These are phyloP conservation scores for Micronisus gabar DNA, from an alignment of 2,113 vertebrate species.

Conservation along the genomic window DNA sequence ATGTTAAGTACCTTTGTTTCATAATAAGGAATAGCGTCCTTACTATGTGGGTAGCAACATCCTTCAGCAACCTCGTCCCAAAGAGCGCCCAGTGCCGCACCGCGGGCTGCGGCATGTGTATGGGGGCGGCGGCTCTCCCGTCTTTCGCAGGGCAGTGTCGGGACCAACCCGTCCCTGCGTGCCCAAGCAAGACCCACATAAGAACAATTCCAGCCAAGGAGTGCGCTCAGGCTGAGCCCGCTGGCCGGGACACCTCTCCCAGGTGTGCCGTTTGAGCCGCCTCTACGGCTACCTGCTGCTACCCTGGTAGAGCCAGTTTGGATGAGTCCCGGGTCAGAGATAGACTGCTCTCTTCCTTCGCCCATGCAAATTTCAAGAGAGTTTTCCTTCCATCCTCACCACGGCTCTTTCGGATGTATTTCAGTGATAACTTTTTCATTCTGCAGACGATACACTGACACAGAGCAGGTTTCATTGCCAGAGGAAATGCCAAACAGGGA, in stretches of 20 bases:
- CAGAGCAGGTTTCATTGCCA: neutral
- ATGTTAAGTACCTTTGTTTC: neutral
- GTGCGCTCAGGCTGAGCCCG: neutral
- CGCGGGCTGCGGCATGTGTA: accelerated
- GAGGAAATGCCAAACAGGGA: neutral
- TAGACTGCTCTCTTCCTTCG: accelerated
- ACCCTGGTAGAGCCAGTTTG: accelerated
- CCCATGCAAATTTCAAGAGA: neutral
- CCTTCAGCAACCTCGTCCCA: neutral
- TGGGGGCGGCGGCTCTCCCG: too few relatives aligned
- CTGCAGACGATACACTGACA: neutral
- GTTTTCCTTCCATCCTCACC: neutral
- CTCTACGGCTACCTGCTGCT: neutral
- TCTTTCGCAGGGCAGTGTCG: neutral
- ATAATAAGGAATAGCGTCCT: neutral
- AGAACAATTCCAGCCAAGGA: neutral
- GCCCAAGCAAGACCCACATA: neutral
- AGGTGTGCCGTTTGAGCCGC: accelerated
- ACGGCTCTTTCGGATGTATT: neutral
- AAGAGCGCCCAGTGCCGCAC: accelerated
- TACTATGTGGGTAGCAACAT: too few relatives aligned
- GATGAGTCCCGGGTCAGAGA: accelerated
- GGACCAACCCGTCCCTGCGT: accelerated
- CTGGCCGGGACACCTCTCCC: neutral
- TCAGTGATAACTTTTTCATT: neutral